Conservation (phyloP, 2,888 invertebrate species). For the Lochmaea capreae region DNA sequence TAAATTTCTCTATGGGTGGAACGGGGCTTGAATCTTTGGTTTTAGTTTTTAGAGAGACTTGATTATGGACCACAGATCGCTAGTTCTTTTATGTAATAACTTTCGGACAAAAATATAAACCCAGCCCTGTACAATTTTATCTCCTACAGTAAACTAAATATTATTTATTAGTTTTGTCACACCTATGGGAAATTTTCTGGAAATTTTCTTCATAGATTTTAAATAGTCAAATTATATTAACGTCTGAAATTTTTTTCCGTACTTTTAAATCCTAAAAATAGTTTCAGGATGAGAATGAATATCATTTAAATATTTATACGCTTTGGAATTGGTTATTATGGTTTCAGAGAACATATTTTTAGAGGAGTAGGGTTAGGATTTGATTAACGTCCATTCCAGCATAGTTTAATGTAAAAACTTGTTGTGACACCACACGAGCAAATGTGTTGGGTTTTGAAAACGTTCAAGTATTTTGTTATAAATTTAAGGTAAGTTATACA, state of each 20-base stretch:
- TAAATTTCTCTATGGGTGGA: too few relatives aligned
- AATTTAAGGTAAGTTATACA: too few relatives aligned
- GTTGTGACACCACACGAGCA: too few relatives aligned
- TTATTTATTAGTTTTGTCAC: background rate
- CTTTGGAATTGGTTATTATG: slow-evolving; percentile 28
- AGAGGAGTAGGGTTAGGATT: slow-evolving; percentile 31
- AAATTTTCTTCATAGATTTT: background rate
- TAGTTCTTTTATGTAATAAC: too few relatives aligned
- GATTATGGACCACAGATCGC: too few relatives aligned
- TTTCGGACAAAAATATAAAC: too few relatives aligned
- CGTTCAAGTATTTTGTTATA: too few relatives aligned
- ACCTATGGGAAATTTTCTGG: background rate
- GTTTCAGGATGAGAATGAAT: background rate
- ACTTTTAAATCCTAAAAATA: slow-evolving; percentile 8
- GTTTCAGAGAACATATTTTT: slow-evolving; percentile 34
- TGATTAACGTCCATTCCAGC: slow-evolving; percentile 4
- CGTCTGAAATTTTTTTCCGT: too few relatives aligned
- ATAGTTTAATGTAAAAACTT: background rate
- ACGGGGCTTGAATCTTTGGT: too few relatives aligned
- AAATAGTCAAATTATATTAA: slow-evolving; percentile 18
- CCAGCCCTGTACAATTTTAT: background rate
- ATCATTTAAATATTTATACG: slow-evolving; percentile 28
- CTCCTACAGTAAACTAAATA: background rate
- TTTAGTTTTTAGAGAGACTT: too few relatives aligned
- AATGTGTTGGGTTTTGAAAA: too few relatives aligned